Evolutionary conservation across 2,888 invertebrate genomes (phyloP).

Genomic region (Dorcus parallelipipedus): DNA sequence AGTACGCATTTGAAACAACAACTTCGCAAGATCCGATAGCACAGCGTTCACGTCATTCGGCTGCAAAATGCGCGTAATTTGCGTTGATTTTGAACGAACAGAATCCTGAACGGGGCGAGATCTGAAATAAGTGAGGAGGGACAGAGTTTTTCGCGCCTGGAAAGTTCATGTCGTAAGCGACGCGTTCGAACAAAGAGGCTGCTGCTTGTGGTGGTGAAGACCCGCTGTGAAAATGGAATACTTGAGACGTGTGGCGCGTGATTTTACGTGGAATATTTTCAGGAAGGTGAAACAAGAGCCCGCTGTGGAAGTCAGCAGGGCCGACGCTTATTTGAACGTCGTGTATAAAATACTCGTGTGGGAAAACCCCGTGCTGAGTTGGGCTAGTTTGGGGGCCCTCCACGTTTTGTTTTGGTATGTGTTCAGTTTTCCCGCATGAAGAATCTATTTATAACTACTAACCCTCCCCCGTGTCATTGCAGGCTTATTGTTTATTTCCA

Average conservation of each 20-base stretch:
- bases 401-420: constrained; percentile 49
- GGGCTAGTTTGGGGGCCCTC: constrained; percentile 39
- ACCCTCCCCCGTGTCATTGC: constrained; percentile 23
- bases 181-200: background rate
- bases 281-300: constrained; percentile 3
- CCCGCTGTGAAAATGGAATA: constrained; percentile 7
- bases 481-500: constrained; percentile 46
- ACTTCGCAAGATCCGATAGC: constrained; percentile 8
- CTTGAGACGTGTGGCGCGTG: constrained; percentile 2
- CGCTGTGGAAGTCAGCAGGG: constrained; percentile 19
- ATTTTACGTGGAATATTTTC: constrained; percentile 3
- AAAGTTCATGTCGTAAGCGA: background rate
- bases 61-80: constrained; percentile 22
- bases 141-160: background rate
- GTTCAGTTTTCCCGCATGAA: background rate
- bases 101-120: constrained; percentile 6
- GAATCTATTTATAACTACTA: background rate
- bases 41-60: constrained; percentile 17
- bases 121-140: background rate
- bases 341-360: constrained; percentile 41
- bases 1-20: constrained; percentile 27
- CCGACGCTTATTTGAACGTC: constrained; percentile 37
- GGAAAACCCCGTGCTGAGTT: constrained; percentile 44
- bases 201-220: background rate
- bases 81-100: constrained; percentile 14